Percentiles rank a stretch among this genome's conserved stretches.
Evolutionary conservation across 2,888 invertebrate species (phyloP).

Genomic region (Saturnia japonica): DNA sequence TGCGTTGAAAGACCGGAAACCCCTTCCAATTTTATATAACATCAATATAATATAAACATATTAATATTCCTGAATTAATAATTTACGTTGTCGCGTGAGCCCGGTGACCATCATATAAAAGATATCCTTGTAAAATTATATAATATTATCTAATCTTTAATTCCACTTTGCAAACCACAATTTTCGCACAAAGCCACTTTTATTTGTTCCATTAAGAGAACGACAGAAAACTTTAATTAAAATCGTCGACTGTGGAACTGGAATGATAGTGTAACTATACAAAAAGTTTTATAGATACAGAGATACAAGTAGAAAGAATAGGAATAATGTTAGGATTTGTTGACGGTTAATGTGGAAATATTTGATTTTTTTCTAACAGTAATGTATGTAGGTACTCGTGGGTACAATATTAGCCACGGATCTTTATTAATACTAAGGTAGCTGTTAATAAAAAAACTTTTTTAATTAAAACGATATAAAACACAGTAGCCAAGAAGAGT

Average conservation of each 20-base stretch:
- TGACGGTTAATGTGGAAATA: not conserved
- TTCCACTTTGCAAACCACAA: constrained; percentile 3
- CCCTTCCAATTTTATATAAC: too few relatives aligned
- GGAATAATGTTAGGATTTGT: not conserved
- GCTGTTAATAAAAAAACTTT: not conserved
- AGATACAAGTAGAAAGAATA: not conserved
- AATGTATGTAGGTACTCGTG: not conserved
- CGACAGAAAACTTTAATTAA: constrained; percentile 14
- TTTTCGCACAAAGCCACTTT: constrained; percentile 10
- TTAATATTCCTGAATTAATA: too few relatives aligned
- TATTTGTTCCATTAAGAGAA: constrained; percentile 7
- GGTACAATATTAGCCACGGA: not conserved
- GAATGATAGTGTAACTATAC: not conserved
- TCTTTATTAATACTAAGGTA: not conserved
- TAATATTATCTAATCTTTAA: not conserved
- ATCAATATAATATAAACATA: too few relatives aligned
- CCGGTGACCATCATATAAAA: not conserved
- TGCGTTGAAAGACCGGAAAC: too few relatives aligned
- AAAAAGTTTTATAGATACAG: constrained; percentile 1
- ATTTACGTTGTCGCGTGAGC: not conserved
- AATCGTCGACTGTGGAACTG: constrained; percentile 3
- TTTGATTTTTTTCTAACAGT: not conserved
- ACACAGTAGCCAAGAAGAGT: not conserved
- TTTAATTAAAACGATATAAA: not conserved
- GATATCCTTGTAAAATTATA: not conserved